A percentile compares a stretch with the other conserved stretches of the same genome.
Conservation (phyloP, 2,797 vertebrate genomes). For the Cossypha caffra region DNA sequence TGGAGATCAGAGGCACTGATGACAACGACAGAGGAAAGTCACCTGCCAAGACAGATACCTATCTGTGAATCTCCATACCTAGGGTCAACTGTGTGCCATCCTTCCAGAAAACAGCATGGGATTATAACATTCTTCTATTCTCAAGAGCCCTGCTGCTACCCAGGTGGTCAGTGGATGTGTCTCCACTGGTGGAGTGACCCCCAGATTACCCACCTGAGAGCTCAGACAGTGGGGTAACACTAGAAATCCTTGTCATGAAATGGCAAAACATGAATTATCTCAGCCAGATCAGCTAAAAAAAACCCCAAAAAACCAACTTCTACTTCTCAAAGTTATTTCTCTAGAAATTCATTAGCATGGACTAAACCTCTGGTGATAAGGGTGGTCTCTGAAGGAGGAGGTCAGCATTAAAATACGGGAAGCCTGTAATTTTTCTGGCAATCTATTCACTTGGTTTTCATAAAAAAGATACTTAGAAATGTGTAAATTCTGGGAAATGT, state of each 20-base stretch:
- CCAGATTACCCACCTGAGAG: neutral
- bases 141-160: neutral
- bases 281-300: neutral
- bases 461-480: neutral
- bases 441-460: neutral
- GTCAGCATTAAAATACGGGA: neutral
- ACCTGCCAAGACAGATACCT: fast-evolving
- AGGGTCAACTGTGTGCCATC: neutral
- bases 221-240: neutral
- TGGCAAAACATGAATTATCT: neutral
- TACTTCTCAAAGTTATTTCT: neutral
- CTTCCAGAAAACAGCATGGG: neutral
- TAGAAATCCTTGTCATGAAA: neutral
- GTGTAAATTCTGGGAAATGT: neutral
- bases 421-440: neutral
- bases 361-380: neutral
- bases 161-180: neutral
- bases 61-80: neutral
- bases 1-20: neutral
- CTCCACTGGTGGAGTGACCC: neutral
- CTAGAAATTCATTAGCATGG: neutral
- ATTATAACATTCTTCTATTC: neutral
- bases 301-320: too few species aligned
- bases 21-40: neutral
- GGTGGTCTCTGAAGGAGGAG: neutral